Percentiles rank a stretch among this genome's conserved stretches.
Conservation (phyloP, 2,113 vertebrate genomes). For the Tyto alba region DNA sequence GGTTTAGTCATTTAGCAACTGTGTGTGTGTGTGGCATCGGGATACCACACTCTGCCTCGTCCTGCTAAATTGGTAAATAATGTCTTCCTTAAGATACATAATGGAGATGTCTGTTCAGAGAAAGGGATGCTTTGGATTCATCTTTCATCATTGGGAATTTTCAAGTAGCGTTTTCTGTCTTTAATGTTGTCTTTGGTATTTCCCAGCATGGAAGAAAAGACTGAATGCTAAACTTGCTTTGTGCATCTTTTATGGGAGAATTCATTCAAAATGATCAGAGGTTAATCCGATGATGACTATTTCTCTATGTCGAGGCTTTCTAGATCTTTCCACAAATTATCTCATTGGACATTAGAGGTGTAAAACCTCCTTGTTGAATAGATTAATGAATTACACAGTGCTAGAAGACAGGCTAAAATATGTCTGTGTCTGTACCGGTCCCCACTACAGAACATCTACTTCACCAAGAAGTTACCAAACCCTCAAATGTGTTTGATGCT, state of each 20-base stretch:
- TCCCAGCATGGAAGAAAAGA: background rate
- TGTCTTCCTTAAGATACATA: background rate
- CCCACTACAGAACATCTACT: background rate
- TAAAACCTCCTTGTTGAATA: background rate
- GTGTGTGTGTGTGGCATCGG: background rate
- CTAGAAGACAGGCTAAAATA: background rate
- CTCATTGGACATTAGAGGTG: background rate
- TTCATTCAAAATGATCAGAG: background rate
- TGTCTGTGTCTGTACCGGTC: background rate
- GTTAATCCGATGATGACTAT: background rate
- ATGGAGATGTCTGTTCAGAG: background rate
- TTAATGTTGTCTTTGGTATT: background rate
- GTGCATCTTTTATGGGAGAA: background rate
- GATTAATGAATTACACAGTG: background rate
- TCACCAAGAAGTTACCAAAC: background rate
- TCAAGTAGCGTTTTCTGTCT: background rate
- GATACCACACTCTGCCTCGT: background rate
- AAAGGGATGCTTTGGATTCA: background rate
- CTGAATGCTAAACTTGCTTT: background rate
- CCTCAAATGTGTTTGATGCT: background rate
- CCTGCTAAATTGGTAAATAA: background rate
- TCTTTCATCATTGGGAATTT: background rate
- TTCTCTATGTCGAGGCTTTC: background rate
- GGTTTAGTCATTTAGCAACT: background rate
- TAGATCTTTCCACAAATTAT: background rate